A percentile compares a stretch with the other conserved stretches of the same genome.
These are phyloP conservation scores for Polymixis lichenea DNA, from an alignment of 2,888 invertebrate genomes.

Conservation along the genomic window DNA sequence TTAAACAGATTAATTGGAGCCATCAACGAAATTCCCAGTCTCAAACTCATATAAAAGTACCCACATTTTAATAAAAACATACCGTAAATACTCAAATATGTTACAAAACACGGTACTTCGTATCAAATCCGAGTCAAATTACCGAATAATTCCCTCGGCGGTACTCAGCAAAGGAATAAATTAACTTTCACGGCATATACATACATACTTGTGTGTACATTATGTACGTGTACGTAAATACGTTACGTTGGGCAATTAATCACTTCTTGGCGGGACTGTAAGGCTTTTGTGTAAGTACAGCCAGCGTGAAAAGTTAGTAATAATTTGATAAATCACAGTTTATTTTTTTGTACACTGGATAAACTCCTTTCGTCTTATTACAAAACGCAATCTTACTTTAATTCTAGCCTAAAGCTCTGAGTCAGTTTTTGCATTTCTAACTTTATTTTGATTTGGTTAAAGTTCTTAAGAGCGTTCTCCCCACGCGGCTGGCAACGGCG, in stretches of 20 bases:
- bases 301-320: conserved; percentile 11
- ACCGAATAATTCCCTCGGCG: conserved; percentile 55
- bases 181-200: conserved; percentile 43
- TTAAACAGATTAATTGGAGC: background rate
- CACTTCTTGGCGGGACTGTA: conserved; percentile 44
- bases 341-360: background rate
- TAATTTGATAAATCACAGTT: background rate
- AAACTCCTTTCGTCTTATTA: too few species aligned
- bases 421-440: too few species aligned
- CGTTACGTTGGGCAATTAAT: conserved; percentile 51
- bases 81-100: conserved; percentile 27
- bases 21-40: background rate
- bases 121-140: conserved; percentile 57
- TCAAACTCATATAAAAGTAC: conserved; percentile 3
- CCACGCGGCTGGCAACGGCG: too few species aligned
- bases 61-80: conserved; percentile 29
- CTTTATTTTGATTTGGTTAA: too few species aligned
- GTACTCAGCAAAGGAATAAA: conserved; percentile 53
- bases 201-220: conserved; percentile 9
- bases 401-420: too few species aligned
- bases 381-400: too few species aligned
- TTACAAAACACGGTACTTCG: conserved; percentile 44
- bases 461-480: too few species aligned
- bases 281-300: conserved; percentile 42
- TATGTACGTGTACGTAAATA: conserved; percentile 43